Base-by-base conservation (phyloP, 2,888 invertebrate genomes). In the Tetranychus piercei region DNA sequence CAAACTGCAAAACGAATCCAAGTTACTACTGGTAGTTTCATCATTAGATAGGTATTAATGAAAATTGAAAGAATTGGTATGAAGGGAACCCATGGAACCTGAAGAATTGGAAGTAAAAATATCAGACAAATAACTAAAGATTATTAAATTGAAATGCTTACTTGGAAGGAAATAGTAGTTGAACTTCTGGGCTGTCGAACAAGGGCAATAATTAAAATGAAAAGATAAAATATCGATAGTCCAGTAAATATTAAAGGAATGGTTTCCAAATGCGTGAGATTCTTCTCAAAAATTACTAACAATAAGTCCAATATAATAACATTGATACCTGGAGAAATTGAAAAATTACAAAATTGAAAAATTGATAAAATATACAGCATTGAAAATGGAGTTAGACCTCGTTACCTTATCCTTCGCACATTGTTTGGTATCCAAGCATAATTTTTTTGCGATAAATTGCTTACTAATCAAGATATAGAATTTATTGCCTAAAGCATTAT, bases 81-180 rank as follows among this genome's bases (percentile, higher is more conserved):
- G 76, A 90, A 83, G 2, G 94, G 94, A 0, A 93, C 90, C n/a
- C 89, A 82, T 0, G 93, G 93, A 6, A 92, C 91, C 88, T 92
- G 83, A 34, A 69, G 22, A 69, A 69, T 20, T 20, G 8, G 7
- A 55, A 55, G 55, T 55, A 55, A 55, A 15, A 9, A 15, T 15
- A 55, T 55, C 2, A 15, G 55, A 15, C 0, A 15, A 55, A 55
- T 55, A 55, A 55, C 1, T 55, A 15, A 15, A 55, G 55, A 9
- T 15, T 6, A 15, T 55, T 7, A 0, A 55, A 0, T 15, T 55
- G 55, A 15, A 15, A 20, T 6, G 20, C 22, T 20, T 11, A 75
- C 75, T 66, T 75, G 71, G 67, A 76, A 76, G 23, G 76, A 75
- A 65, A 76, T 65, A 8, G 65, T 76, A 11, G 72, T 70, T 11